Percentiles rank a stretch among this genome's conserved stretches.
Conservation (phyloP, 2,797 vertebrate species). For the Jordanella pulchra region DNA sequence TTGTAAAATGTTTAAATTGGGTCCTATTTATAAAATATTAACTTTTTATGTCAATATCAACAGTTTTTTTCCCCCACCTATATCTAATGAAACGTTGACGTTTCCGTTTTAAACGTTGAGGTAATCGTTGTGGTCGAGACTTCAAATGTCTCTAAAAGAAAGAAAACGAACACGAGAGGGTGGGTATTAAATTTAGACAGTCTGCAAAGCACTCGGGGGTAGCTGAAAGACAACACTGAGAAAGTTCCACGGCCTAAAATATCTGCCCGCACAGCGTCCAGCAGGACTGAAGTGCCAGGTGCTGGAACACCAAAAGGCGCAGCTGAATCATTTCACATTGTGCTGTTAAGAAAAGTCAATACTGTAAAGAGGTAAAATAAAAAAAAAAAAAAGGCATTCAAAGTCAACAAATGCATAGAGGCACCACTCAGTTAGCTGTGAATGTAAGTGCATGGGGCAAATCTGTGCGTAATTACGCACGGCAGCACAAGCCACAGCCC, state of each 20-base stretch:
- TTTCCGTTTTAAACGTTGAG: background rate
- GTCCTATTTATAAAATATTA: background rate
- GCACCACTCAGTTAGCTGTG: background rate
- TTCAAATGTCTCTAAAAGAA: conserved; percentile 22
- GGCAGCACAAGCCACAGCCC: conserved; percentile 10
- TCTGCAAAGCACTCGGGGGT: conserved; percentile 65
- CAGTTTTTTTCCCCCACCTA: no score
- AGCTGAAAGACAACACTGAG: conserved; percentile 81
- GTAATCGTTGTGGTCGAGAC: conserved; percentile 25
- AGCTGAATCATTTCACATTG: conserved; percentile 21
- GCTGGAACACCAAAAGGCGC: conserved; percentile 37
- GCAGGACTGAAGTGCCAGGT: conserved; percentile 69
- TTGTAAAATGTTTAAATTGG: background rate
- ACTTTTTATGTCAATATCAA: background rate
- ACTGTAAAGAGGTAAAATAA: no score
- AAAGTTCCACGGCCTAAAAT: conserved; percentile 74
- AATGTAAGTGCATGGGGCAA: background rate
- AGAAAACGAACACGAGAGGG: conserved; percentile 15
- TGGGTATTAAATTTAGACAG: conserved; percentile 74
- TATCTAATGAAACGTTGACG: no score
- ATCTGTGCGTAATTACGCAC: conserved; percentile 57
- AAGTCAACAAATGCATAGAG: conserved; percentile 8
- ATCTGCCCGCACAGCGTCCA: conserved; percentile 70
- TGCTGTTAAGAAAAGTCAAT: conserved; percentile 19
- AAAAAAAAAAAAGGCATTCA: background rate